These are phyloP conservation scores for Danionella dracula DNA, from an alignment of 2,797 vertebrate species.

Conservation along the genomic window DNA sequence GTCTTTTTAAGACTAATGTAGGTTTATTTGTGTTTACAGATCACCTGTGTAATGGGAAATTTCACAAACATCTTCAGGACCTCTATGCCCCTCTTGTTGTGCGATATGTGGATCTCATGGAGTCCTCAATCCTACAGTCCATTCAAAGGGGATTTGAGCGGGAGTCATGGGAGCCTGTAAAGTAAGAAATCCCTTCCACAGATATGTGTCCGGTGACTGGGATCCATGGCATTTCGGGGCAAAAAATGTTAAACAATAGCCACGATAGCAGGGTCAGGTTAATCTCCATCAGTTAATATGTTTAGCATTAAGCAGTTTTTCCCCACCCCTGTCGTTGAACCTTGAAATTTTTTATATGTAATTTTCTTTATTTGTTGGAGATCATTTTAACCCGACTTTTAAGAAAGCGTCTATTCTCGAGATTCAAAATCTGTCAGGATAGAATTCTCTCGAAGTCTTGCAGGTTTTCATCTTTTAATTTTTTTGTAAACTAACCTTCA, in stretches of 20 bases:
- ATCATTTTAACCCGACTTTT: background rate
- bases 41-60: constrained; percentile 99
- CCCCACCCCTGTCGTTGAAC: background rate
- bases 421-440: constrained; percentile 24
- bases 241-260: background rate
- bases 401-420: background rate
- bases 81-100: constrained; percentile 99
- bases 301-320: too few species aligned
- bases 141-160: constrained; percentile 99
- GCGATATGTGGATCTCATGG: constrained; percentile 99
- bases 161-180: constrained; percentile 99
- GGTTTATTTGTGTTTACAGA: constrained; percentile 69
- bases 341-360: too few species aligned
- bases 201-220: background rate
- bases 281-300: background rate
- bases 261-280: background rate
- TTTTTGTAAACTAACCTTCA: constrained; percentile 59
- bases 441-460: constrained; percentile 27
- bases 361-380: too few species aligned
- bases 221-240: constrained; percentile 28
- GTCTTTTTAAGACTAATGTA: too few species aligned
- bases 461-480: constrained; percentile 53
- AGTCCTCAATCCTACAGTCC: constrained; percentile 99
- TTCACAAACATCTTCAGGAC: constrained; percentile 99
- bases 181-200: constrained; percentile 85